These are phyloP conservation scores for Urocolius indicus DNA, from an alignment of 2,113 vertebrate genomes.

Conservation along the genomic window DNA sequence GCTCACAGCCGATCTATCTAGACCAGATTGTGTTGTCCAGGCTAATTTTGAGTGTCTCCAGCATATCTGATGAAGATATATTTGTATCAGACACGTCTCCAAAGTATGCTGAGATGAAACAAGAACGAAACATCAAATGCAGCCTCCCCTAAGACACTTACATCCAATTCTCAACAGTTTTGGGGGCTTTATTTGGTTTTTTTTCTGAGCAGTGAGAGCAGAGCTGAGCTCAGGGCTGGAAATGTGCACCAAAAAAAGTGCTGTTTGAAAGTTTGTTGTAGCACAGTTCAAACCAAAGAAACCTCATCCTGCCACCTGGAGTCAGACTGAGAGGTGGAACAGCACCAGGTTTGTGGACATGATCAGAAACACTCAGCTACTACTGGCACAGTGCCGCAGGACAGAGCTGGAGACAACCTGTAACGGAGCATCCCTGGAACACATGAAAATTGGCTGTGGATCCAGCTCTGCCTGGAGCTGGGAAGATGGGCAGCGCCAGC, in stretches of 20 bases:
- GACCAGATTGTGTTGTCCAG: not conserved
- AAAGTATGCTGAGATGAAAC: not conserved
- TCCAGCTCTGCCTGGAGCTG: not conserved
- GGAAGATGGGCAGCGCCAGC: conserved; percentile 14
- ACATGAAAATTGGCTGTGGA: not conserved
- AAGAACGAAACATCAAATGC: not conserved
- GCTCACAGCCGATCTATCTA: not conserved
- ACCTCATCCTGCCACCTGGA: conserved; percentile 57
- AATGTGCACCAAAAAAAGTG: not conserved
- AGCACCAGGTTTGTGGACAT: conserved; percentile 5
- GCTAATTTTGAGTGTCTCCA: not conserved
- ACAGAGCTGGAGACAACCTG: not conserved
- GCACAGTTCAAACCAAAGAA: conserved; percentile 2
- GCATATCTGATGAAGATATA: not conserved
- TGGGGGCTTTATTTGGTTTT: not conserved
- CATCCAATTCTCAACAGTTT: not conserved
- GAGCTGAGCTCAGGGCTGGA: not conserved
- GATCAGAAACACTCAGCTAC: conserved; percentile 38
- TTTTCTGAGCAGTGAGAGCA: not conserved
- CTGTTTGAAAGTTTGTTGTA: not conserved
- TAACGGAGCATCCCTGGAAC: not conserved
- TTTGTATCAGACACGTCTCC: not conserved
- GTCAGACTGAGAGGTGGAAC: conserved; percentile 24
- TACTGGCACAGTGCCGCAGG: not conserved
- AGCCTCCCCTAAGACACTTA: not conserved